phyloP scores from a whole-genome alignment of 2,113 vertebrate genomes.

The Boulengeromyrus knoepffleri region DNA sequence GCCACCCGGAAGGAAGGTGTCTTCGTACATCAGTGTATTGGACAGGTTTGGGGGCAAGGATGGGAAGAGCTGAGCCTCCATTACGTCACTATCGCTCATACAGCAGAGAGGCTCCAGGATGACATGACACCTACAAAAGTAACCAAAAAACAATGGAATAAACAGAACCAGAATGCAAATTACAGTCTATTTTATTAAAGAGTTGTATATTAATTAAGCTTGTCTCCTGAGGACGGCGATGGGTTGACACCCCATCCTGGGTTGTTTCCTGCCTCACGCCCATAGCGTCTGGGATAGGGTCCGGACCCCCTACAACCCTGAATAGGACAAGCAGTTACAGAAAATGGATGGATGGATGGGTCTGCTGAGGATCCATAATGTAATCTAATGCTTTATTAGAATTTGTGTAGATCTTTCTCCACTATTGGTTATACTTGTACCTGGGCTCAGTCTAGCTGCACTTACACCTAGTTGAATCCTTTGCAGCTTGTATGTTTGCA shows the following conservation, averaged over 20 bases:
- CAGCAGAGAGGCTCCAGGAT: neutral
- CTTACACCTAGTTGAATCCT: neutral
- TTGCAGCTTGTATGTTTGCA: neutral
- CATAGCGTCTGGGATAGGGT: neutral
- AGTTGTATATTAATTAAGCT: neutral
- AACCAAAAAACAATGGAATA: neutral
- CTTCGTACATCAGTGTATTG: slow-evolving; percentile 58
- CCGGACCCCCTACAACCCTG: neutral
- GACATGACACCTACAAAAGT: neutral
- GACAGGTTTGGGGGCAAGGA: slow-evolving; percentile 59
- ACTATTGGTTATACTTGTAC: neutral
- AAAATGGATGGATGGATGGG: neutral
- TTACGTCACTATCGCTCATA: slow-evolving; percentile 18
- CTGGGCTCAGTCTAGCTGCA: neutral
- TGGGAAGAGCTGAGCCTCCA: slow-evolving; percentile 57
- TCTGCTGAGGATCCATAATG: neutral
- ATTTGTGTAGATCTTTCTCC: neutral
- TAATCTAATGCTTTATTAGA: neutral
- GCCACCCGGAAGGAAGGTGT: slow-evolving; percentile 54
- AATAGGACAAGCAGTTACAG: neutral
- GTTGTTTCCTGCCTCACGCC: neutral
- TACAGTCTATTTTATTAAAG: neutral
- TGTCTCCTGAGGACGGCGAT: neutral
- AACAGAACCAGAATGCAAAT: neutral
- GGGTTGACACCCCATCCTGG: neutral